Evolutionary conservation across 2,888 invertebrate species (phyloP).

Genomic region (Acleris sparsana): DNA sequence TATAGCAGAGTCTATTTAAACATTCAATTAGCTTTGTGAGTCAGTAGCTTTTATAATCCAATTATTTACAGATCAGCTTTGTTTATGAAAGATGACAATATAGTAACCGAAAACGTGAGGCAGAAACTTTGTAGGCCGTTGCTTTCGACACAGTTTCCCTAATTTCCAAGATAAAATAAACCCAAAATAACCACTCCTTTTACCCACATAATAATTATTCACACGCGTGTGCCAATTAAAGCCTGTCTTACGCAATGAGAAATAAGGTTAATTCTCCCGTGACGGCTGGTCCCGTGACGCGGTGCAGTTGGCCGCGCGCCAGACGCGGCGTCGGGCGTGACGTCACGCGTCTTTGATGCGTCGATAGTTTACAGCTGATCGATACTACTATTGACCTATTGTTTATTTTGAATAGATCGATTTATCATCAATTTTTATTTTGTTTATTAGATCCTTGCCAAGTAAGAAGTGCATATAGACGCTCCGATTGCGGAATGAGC

Average conservation of each 20-base stretch:
- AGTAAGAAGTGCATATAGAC: too few relatives aligned
- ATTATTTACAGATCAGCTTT: too few relatives aligned
- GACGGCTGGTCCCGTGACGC: slow-evolving; percentile 21
- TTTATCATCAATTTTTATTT: background rate
- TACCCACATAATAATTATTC: slow-evolving; percentile 29
- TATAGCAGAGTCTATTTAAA: too few relatives aligned
- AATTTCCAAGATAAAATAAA: slow-evolving; percentile 32
- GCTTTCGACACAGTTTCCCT: slow-evolving; percentile 26
- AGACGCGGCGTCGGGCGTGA: slow-evolving; percentile 25
- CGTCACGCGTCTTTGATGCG: slow-evolving; percentile 1
- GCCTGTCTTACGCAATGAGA: slow-evolving; percentile 7
- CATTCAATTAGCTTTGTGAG: too few relatives aligned
- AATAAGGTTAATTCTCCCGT: slow-evolving; percentile 30
- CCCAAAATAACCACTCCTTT: slow-evolving; percentile 31
- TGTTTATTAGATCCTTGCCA: too few relatives aligned
- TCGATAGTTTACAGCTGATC: slow-evolving; percentile 14
- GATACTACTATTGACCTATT: background rate
- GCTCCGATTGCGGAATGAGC: too few relatives aligned
- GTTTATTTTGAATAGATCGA: background rate
- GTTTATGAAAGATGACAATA: too few relatives aligned
- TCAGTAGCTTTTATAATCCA: too few relatives aligned
- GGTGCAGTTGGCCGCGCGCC: slow-evolving; percentile 26
- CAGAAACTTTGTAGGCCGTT: background rate
- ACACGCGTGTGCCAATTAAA: slow-evolving; percentile 23
- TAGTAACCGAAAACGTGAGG: too few relatives aligned